Conservation (phyloP, 2,797 vertebrate species). For the Myiothlypis chrysogaster region DNA sequence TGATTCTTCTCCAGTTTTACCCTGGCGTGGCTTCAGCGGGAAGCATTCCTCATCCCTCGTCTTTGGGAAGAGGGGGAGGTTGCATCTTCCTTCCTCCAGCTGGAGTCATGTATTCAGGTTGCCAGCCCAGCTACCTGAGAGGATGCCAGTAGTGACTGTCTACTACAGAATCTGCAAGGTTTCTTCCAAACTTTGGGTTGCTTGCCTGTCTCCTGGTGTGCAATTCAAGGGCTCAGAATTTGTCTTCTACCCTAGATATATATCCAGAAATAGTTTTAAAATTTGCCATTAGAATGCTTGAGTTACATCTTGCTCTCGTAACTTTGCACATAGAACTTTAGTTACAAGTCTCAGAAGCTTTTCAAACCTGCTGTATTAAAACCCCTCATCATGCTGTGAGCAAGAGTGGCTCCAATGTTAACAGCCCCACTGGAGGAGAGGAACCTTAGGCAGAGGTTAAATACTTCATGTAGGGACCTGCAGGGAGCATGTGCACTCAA, state of each 20-base stretch:
- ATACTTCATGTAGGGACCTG: neutral
- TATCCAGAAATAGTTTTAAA: neutral
- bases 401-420: neutral
- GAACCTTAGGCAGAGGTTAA: neutral
- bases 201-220: neutral
- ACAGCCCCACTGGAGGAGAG: neutral
- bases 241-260: neutral
- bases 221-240: neutral
- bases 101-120: neutral
- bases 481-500: neutral
- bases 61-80: neutral
- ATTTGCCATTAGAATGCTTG: neutral
- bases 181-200: neutral
- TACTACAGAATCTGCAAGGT: neutral
- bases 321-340: neutral
- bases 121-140: neutral
- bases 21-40: neutral
- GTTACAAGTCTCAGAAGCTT: neutral
- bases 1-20: slow-evolving; percentile 19
- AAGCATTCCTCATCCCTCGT: neutral
- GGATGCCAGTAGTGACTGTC: neutral
- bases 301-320: neutral
- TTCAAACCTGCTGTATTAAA: neutral
- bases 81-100: neutral
- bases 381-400: neutral